Percentiles rank a stretch among this genome's conserved stretches.
Evolutionary conservation across 1,140 invertebrate genomes (phyloP).

Genomic region (Heliothis virescens): DNA sequence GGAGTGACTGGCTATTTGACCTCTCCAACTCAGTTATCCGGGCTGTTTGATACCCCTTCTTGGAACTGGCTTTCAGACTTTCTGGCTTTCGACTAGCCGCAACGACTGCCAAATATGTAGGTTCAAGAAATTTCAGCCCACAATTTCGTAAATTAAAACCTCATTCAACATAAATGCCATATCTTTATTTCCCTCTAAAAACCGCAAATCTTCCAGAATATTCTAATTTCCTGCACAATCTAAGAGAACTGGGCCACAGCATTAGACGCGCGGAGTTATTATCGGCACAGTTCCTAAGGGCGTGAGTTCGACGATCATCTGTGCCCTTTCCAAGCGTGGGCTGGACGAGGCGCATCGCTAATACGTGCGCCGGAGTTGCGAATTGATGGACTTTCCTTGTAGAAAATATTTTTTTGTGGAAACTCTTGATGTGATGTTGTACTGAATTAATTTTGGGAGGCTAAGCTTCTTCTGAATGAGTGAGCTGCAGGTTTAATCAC

Average conservation of each 20-base stretch:
- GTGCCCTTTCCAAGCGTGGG: conserved; percentile 60
- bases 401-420: no score
- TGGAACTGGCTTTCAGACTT: not conserved
- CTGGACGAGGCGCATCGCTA: conserved; percentile 51
- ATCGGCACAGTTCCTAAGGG: conserved; percentile 39
- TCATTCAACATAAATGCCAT: no score
- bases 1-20: no score
- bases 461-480: no score
- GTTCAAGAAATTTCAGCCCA: no score
- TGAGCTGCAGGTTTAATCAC: no score
- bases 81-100: not conserved
- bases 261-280: conserved; percentile 41
- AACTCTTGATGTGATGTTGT: no score
- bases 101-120: no score
- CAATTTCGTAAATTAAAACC: not conserved
- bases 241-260: conserved; percentile 17
- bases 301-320: conserved; percentile 56
- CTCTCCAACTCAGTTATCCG: no score
- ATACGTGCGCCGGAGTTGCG: conserved; percentile 32
- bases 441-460: no score
- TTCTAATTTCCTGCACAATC: not conserved
- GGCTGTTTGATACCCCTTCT: no score
- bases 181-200: no score
- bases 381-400: not conserved
- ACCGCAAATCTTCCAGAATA: not conserved